Evolutionary conservation across 1,140 invertebrate genomes (phyloP).

Genomic region (Neotoxoptera formosana): DNA sequence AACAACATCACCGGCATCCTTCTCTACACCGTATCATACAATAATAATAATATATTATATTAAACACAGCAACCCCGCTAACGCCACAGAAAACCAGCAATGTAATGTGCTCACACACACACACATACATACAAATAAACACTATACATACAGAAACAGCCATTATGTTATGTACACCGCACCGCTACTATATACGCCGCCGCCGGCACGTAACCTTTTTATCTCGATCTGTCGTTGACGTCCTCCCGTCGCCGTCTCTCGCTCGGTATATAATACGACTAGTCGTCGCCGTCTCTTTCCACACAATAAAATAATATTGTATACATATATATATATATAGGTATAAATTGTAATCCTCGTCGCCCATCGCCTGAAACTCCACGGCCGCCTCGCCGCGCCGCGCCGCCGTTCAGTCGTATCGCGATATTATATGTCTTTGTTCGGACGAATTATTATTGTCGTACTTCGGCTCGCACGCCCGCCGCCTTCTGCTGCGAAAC

Average conservation of each 20-base stretch:
- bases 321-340: background rate
- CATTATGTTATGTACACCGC: background rate
- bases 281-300: background rate
- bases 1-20: background rate
- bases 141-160: background rate
- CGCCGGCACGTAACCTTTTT: slow-evolving; percentile 1
- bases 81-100: slow-evolving; percentile 4
- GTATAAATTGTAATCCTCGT: background rate
- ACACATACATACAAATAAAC: background rate
- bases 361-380: background rate
- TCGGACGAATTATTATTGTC: background rate
- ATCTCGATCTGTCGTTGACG: slow-evolving; percentile 47
- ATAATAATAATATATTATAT: background rate
- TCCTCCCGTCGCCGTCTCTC: slow-evolving; percentile 3
- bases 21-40: background rate
- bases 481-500: background rate
- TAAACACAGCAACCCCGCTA: background rate
- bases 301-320: background rate
- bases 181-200: background rate
- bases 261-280: background rate
- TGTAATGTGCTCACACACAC: background rate
- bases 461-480: background rate
- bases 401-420: background rate
- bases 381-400: too few species aligned
- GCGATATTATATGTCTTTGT: slow-evolving; percentile 18